Conservation (phyloP, 2,888 invertebrate genomes). For the Onchidella celtica region DNA sequence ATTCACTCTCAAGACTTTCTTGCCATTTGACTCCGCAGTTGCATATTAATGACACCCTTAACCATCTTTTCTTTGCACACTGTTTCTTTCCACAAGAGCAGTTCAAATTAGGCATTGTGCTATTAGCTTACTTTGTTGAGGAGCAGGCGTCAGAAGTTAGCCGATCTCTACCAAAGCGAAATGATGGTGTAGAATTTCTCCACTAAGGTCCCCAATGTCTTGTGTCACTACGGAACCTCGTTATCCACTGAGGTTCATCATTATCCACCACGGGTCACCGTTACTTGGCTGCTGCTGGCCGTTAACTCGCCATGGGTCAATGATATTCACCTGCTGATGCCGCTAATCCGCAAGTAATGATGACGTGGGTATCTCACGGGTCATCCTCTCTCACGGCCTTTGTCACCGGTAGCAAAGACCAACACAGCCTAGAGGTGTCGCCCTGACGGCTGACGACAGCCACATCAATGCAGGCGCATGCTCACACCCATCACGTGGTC, state of each 20-base stretch:
- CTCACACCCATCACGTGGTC: slow-evolving; percentile 15
- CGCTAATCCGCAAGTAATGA: slow-evolving; percentile 29
- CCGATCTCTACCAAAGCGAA: neutral
- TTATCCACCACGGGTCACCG: neutral
- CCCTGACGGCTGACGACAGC: slow-evolving; percentile 22
- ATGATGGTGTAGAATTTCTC: neutral
- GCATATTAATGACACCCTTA: too few relatives aligned
- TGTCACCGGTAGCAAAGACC: neutral
- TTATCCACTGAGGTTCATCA: slow-evolving; percentile 14
- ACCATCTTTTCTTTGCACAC: too few relatives aligned
- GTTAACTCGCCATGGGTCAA: neutral
- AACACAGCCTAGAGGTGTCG: slow-evolving; percentile 11
- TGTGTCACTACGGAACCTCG: neutral
- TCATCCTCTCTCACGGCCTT: slow-evolving; percentile 5
- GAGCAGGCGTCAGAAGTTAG: neutral
- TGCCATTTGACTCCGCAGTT: too few relatives aligned
- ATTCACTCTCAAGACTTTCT: too few relatives aligned
- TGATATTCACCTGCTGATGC: slow-evolving; percentile 26
- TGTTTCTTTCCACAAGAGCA: too few relatives aligned
- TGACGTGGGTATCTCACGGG: slow-evolving; percentile 12
- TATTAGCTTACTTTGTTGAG: neutral
- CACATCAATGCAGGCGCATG: slow-evolving; percentile 39
- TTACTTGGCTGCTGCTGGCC: neutral
- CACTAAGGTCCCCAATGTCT: neutral
- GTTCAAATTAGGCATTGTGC: too few relatives aligned